These are phyloP conservation scores for Eumaeus atala DNA, from an alignment of 1,140 invertebrate species.

Conservation along the genomic window DNA sequence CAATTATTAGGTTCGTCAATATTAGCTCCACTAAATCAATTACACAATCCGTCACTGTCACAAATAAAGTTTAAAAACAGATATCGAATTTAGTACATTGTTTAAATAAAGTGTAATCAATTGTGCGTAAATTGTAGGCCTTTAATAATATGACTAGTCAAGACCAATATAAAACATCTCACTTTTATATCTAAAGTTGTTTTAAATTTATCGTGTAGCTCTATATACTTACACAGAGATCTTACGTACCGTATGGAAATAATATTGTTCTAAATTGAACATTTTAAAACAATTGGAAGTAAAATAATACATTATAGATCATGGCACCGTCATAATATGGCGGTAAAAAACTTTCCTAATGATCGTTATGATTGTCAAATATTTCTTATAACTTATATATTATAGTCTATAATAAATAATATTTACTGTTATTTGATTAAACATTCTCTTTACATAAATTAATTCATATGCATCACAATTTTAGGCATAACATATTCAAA, in stretches of 20 bases:
- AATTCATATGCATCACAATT: conserved; percentile 8
- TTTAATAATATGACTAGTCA: conserved; percentile 64
- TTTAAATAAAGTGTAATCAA: conserved; percentile 29
- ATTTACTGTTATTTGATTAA: neutral
- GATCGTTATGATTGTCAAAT: too few relatives aligned
- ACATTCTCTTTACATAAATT: conserved; percentile 5
- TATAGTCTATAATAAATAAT: conserved; percentile 12
- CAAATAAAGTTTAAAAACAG: too few relatives aligned
- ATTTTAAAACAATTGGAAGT: neutral
- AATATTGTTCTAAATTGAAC: neutral
- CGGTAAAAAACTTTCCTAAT: too few relatives aligned
- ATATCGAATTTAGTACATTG: conserved; percentile 21
- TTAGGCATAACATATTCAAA: neutral
- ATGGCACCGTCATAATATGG: too few relatives aligned
- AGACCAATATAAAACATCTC: conserved; percentile 41
- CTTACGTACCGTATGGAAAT: neutral
- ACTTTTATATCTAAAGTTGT: neutral
- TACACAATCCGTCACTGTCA: too few relatives aligned
- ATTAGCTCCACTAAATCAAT: too few relatives aligned
- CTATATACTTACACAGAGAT: neutral
- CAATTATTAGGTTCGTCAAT: too few relatives aligned
- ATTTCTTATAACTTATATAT: neutral
- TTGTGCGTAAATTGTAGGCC: conserved; percentile 63
- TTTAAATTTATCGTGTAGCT: neutral
- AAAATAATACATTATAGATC: neutral